Evolutionary conservation across 2,113 vertebrate genomes (phyloP).

Genomic region (Pipa parva): DNA sequence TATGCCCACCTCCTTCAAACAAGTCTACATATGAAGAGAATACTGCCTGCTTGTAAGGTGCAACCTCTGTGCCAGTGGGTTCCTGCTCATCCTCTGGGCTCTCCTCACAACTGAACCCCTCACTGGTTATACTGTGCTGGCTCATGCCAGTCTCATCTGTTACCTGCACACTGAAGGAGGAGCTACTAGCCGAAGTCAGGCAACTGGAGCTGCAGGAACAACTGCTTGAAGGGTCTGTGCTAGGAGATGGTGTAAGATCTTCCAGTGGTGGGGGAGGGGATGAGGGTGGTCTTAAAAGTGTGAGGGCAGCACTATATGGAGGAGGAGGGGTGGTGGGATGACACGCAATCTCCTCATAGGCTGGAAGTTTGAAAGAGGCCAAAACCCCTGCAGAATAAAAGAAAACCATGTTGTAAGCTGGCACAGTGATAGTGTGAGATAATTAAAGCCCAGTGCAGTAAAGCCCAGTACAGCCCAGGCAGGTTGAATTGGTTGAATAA

Average conservation of each 20-base stretch:
- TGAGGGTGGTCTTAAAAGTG: constrained; percentile 57
- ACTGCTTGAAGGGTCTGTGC: constrained; percentile 79
- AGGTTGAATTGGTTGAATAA: too few species aligned
- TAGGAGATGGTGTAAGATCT: constrained; percentile 66
- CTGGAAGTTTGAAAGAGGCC: constrained; percentile 86
- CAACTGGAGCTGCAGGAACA: constrained; percentile 84
- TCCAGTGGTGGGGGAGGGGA: constrained; percentile 56
- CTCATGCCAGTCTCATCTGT: constrained; percentile 75
- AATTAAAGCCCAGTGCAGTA: too few species aligned
- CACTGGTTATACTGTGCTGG: constrained; percentile 61
- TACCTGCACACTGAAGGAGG: constrained; percentile 71
- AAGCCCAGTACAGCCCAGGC: too few species aligned
- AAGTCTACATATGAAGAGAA: constrained; percentile 59
- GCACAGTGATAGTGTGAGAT: too few species aligned
- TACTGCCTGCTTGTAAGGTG: constrained; percentile 48
- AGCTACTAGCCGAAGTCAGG: constrained; percentile 74
- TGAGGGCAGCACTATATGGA: constrained; percentile 76
- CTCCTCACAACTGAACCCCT: constrained; percentile 44
- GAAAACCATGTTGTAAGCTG: neutral
- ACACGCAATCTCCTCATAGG: constrained; percentile 89
- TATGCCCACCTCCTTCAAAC: constrained; percentile 45
- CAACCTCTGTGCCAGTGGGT: neutral
- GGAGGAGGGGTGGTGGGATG: constrained; percentile 86
- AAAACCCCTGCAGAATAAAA: constrained; percentile 70
- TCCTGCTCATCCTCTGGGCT: constrained; percentile 29